Percentiles rank a stretch among this genome's conserved stretches.
phyloP scores from a whole-genome alignment of 2,888 invertebrate species.

The Tachina fera region DNA sequence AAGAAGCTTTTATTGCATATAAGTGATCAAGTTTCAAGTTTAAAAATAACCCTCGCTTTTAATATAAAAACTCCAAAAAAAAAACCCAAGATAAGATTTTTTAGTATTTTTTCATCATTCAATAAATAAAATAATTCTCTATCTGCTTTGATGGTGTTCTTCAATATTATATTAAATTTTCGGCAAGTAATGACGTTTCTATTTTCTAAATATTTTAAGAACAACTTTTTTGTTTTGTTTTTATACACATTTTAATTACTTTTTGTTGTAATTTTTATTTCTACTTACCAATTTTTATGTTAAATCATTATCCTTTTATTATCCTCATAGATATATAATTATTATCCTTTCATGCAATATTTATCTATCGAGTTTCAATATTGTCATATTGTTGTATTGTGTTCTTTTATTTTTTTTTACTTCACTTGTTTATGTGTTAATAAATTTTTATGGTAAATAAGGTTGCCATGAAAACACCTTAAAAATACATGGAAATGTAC shows the following conservation, averaged over 20 bases:
- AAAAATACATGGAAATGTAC: not conserved
- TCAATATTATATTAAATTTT: no score
- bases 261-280: not conserved
- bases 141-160: no score
- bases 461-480: slow-evolving; percentile 71
- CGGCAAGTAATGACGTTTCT: rapidly evolving
- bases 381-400: slow-evolving; percentile 53
- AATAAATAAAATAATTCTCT: no score
- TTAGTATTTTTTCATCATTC: no score
- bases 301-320: slow-evolving; percentile 77
- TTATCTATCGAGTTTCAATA: slow-evolving; percentile 44
- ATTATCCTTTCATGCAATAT: slow-evolving; percentile 23
- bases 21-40: no score
- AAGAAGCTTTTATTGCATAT: no score
- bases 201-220: not conserved
- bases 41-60: no score
- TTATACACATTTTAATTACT: not conserved
- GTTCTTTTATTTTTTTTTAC: slow-evolving; percentile 39
- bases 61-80: no score
- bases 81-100: no score
- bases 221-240: not conserved
- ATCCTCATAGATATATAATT: slow-evolving; percentile 73
- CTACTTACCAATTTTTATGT: slow-evolving; percentile 70
- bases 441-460: slow-evolving; percentile 59
- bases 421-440: slow-evolving; percentile 27